phyloP scores from a whole-genome alignment of 2,113 vertebrate genomes.

The Axis porcinus region DNA sequence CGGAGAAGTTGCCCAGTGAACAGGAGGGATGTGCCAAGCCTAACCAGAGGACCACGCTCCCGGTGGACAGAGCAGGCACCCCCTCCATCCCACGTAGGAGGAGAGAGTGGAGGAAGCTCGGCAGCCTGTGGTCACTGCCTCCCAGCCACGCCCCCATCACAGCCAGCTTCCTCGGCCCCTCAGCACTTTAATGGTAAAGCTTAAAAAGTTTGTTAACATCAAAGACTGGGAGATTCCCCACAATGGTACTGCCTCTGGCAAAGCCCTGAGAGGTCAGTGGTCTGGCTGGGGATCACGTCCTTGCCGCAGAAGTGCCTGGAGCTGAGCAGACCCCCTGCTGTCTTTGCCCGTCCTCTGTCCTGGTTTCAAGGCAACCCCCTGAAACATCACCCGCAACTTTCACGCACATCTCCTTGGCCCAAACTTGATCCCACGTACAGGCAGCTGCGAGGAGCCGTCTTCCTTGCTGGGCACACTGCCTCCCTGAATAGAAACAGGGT shows the following conservation, averaged over 20 bases:
- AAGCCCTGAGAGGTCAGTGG: background rate
- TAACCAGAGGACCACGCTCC: rapidly evolving
- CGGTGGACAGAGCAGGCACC: rapidly evolving
- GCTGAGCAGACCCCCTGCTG: background rate
- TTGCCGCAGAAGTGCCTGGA: background rate
- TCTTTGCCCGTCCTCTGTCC: background rate
- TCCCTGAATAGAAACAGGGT: conserved; percentile 36
- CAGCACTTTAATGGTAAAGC: background rate
- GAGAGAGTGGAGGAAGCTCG: background rate
- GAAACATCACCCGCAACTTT: background rate
- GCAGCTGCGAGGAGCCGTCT: background rate
- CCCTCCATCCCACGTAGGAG: background rate
- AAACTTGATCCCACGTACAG: background rate
- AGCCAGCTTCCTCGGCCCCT: background rate
- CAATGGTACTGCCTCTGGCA: background rate
- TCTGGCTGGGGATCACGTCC: background rate
- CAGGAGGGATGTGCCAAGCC: too few relatives aligned
- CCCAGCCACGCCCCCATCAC: background rate
- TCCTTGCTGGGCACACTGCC: background rate
- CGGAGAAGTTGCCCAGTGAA: background rate
- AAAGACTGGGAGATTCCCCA: background rate
- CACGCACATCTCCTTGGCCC: background rate
- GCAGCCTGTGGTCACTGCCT: background rate
- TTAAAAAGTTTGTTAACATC: background rate
- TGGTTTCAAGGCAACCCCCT: background rate